phyloP scores from a whole-genome alignment of 2,888 invertebrate genomes.

The Acleris cristana region DNA sequence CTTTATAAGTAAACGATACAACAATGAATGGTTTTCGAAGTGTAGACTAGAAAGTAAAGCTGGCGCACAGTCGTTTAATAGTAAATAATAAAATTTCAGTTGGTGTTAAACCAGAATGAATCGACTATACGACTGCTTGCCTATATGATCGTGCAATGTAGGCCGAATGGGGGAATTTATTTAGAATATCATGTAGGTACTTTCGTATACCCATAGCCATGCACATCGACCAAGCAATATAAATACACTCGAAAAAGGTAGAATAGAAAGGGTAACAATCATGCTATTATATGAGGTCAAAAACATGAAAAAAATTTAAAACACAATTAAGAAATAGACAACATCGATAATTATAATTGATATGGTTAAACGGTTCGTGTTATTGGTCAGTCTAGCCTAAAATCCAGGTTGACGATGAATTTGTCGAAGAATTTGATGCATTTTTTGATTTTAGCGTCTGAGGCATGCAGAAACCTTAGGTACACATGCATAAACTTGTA shows the following conservation, averaged over 20 bases:
- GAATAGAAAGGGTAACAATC: conserved; percentile 58
- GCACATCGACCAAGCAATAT: conserved; percentile 73
- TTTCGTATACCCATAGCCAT: conserved; percentile 70
- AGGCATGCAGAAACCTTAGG: conserved; percentile 59
- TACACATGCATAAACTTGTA: conserved; percentile 59
- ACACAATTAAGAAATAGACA: conserved; percentile 56
- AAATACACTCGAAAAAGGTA: conserved; percentile 44
- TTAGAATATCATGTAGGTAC: conserved; percentile 56
- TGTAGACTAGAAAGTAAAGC: conserved; percentile 67
- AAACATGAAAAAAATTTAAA: conserved; percentile 52
- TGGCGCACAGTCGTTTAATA: conserved; percentile 72
- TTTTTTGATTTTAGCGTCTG: conserved; percentile 50
- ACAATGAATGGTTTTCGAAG: conserved; percentile 64
- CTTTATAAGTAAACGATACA: conserved; percentile 28
- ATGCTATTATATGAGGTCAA: conserved; percentile 81
- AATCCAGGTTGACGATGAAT: conserved; percentile 49
- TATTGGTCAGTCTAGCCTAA: conserved; percentile 49
- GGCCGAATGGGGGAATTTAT: conserved; percentile 57
- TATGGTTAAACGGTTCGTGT: conserved; percentile 51
- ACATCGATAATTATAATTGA: conserved; percentile 53
- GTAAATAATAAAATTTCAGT: conserved; percentile 39
- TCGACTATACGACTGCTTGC: conserved; percentile 68
- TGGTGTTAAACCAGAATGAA: conserved; percentile 42
- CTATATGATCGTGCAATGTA: conserved; percentile 71
- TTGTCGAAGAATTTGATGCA: conserved; percentile 40